Conservation (phyloP, 2,888 invertebrate species). For the Antitype chi region DNA sequence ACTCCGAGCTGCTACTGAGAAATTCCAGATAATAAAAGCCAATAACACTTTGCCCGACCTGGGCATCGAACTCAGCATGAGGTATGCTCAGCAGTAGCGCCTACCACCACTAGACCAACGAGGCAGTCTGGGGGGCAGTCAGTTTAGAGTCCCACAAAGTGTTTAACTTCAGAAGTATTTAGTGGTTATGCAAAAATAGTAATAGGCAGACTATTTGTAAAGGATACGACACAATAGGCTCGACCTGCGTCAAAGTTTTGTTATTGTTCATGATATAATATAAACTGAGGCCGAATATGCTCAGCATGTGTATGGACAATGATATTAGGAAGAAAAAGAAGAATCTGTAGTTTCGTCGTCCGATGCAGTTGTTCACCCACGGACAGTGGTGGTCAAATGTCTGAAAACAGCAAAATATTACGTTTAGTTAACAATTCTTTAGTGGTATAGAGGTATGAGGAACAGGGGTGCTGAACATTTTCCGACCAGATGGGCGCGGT, state of each 20-base stretch:
- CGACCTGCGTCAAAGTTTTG: constrained; percentile 94
- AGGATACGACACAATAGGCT: constrained; percentile 97
- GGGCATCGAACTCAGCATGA: no score
- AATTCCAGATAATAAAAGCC: no score
- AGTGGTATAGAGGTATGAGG: no score
- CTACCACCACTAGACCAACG: no score
- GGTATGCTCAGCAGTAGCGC: no score
- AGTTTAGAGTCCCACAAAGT: no score
- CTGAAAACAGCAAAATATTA: constrained; percentile 90
- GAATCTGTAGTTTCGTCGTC: constrained; percentile 98
- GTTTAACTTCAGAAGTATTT: neutral
- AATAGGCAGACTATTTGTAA: constrained; percentile 70
- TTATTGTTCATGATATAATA: constrained; percentile 97
- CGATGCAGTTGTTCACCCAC: constrained; percentile 99
- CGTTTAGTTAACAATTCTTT: neutral
- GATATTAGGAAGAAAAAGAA: constrained; percentile 99
- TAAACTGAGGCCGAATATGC: constrained; percentile 98
- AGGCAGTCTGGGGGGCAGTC: no score
- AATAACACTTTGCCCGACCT: no score
- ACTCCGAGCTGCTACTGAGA: no score
- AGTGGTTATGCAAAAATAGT: neutral
- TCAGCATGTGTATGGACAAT: constrained; percentile 99
- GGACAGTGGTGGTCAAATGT: constrained; percentile 99
- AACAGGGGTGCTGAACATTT: no score
- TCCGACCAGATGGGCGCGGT: no score